Percentiles rank a stretch among this genome's conserved stretches.
phyloP scores from a whole-genome alignment of 1,140 invertebrate genomes.

The Schlechtendalia chinensis region DNA sequence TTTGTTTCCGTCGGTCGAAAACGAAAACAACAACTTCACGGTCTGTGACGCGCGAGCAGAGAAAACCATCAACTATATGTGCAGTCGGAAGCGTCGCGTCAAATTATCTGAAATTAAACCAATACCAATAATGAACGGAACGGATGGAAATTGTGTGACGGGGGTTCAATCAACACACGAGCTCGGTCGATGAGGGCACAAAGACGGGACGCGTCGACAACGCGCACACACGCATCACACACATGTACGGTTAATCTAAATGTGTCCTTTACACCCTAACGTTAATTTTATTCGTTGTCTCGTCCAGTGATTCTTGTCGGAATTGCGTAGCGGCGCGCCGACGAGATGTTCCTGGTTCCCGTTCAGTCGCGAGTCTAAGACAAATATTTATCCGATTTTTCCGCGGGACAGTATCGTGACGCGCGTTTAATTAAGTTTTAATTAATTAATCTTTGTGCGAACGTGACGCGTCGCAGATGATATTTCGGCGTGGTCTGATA shows the following conservation, averaged over 20 bases:
- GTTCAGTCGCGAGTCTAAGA: too few relatives aligned
- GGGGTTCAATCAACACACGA: background rate
- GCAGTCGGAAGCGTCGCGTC: background rate
- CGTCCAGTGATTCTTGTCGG: background rate
- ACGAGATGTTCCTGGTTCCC: background rate
- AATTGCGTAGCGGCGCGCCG: background rate
- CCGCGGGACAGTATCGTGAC: background rate
- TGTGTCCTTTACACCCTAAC: background rate
- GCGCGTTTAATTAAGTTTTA: background rate
- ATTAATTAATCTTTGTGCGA: background rate
- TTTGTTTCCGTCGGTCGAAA: too few relatives aligned
- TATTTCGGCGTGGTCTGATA: background rate
- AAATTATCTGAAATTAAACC: background rate
- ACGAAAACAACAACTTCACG: too few relatives aligned
- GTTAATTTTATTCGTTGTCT: background rate
- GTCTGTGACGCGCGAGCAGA: too few relatives aligned
- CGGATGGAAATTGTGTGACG: background rate
- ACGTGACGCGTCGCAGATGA: background rate
- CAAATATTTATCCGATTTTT: conserved; percentile 17
- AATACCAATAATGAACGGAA: background rate
- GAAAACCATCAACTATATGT: background rate
- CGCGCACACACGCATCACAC: too few relatives aligned
- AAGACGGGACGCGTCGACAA: background rate
- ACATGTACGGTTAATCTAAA: background rate
- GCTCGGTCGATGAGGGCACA: background rate